Conservation (phyloP, 2,113 vertebrate species). For the Struthio camelus region DNA sequence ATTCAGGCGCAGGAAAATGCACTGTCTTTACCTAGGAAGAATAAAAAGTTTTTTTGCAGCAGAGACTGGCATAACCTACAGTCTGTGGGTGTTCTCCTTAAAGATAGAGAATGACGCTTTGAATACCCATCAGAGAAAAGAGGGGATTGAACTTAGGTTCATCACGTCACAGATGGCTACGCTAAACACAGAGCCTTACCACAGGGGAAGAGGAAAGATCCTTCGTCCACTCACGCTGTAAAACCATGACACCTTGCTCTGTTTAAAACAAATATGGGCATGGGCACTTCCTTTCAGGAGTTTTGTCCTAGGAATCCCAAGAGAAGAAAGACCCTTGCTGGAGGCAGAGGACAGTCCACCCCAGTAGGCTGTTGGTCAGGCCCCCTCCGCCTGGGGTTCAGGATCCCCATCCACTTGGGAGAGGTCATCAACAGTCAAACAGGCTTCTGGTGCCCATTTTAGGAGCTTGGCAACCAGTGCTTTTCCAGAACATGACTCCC, state of each 20-base stretch:
- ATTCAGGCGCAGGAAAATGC: not conserved
- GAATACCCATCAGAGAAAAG: not conserved
- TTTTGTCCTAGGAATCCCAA: not conserved
- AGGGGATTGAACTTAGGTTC: not conserved
- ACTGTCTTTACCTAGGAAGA: not conserved
- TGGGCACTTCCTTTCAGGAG: not conserved
- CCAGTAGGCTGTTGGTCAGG: not conserved
- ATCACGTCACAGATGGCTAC: not conserved
- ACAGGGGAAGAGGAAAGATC: not conserved
- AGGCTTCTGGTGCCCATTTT: not conserved
- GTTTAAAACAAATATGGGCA: constrained; percentile 4
- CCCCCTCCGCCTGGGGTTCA: not conserved
- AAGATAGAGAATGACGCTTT: not conserved
- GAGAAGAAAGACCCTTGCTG: not conserved
- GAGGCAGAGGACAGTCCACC: not conserved
- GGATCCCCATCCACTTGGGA: not conserved
- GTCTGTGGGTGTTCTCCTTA: not conserved
- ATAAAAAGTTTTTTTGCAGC: not conserved
- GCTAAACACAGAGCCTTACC: not conserved
- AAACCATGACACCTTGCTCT: not conserved
- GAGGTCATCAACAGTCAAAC: not conserved
- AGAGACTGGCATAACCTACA: not conserved
- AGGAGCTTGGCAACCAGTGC: not conserved
- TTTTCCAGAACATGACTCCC: not conserved
- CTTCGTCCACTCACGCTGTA: not conserved